Evolutionary conservation across 2,113 vertebrate species (phyloP).

Genomic region (Phrynosoma platyrhinos): DNA sequence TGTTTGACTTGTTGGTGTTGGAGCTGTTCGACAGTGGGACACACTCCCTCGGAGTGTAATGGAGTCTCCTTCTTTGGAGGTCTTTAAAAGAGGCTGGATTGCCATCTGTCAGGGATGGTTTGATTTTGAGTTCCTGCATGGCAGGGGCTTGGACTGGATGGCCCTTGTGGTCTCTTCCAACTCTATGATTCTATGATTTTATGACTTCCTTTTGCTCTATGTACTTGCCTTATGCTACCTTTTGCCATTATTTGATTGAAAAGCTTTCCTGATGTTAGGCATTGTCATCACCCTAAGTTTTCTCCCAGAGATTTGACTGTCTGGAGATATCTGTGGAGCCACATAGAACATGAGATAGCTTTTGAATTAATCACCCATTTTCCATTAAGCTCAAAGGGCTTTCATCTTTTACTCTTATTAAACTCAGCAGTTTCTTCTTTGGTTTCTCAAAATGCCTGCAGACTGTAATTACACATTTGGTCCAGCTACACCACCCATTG

Average conservation of each 20-base stretch:
- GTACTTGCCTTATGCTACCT: not conserved
- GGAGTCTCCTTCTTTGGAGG: no score
- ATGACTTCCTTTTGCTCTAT: not conserved
- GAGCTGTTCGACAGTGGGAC: no score
- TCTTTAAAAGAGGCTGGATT: no score
- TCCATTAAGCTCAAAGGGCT: slow-evolving; percentile 25
- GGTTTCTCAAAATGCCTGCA: not conserved
- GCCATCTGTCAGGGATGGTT: no score
- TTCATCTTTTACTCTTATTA: slow-evolving; percentile 39
- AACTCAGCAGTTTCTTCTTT: slow-evolving; percentile 9
- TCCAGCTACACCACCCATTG: slow-evolving; percentile 8
- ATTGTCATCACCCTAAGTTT: not conserved
- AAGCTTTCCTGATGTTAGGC: not conserved
- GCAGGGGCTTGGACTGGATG: no score
- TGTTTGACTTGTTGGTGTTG: not conserved
- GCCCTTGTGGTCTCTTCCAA: no score
- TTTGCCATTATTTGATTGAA: slow-evolving; percentile 14
- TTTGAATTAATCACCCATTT: slow-evolving; percentile 14
- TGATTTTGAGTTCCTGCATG: no score
- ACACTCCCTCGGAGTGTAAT: no score
- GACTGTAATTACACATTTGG: slow-evolving; percentile 25
- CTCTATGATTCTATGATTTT: no score
- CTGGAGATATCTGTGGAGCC: not conserved
- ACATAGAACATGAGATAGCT: slow-evolving; percentile 13
- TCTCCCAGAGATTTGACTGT: not conserved